A percentile compares a stretch with the other conserved stretches of the same genome.
phyloP scores from a whole-genome alignment of 2,113 vertebrate species.

The Erythrocebus patas region DNA sequence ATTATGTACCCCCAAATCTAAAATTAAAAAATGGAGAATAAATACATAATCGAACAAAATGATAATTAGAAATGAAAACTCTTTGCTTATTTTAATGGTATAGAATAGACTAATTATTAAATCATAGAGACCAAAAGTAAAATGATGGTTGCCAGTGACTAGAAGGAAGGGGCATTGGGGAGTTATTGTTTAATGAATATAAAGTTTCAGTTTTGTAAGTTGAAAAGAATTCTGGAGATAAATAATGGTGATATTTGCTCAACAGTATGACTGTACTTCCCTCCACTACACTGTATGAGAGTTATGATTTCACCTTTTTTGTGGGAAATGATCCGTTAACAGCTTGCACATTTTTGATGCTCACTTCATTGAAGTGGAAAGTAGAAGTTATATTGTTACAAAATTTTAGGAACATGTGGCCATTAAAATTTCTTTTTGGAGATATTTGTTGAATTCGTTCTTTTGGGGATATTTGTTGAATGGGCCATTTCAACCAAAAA shows the following conservation, averaged over 20 bases:
- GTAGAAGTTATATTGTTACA: background rate
- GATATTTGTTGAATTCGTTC: background rate
- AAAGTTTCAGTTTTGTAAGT: background rate
- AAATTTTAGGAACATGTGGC: background rate
- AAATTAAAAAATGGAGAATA: no score
- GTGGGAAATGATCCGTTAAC: background rate
- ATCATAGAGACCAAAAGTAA: background rate
- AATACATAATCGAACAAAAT: no score
- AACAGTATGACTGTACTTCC: background rate
- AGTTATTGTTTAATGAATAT: no score
- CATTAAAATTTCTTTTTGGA: background rate
- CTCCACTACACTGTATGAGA: background rate
- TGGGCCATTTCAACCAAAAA: background rate
- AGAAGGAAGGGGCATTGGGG: background rate
- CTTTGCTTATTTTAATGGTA: background rate
- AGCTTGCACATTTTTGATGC: background rate
- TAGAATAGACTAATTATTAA: background rate
- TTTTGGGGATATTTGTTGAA: background rate
- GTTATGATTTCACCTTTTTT: background rate
- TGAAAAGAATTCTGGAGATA: background rate
- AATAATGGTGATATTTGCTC: background rate
- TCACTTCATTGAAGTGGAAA: background rate
- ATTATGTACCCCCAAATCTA: no score
- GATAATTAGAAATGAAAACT: background rate
- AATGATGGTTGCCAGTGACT: background rate